Evolutionary conservation across 2,888 invertebrate species (phyloP), one percentile per base, ranked within the genome.

Genomic region (Drymonia ruficornis): DNA sequence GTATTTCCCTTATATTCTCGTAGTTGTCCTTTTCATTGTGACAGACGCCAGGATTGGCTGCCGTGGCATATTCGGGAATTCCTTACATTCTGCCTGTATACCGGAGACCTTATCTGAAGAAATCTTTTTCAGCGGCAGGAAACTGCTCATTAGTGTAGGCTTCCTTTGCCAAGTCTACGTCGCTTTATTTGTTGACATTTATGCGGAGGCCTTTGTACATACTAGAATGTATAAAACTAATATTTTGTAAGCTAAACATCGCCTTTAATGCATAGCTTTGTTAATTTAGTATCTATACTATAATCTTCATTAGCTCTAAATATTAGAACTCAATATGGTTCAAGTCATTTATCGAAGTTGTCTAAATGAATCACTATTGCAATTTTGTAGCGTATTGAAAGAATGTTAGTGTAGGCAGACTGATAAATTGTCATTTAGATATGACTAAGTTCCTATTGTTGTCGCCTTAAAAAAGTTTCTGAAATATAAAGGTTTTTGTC

Each of bases 1-100:
- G 43, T 43, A 43, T 45, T 49, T 40, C 8, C 44, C 31, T 46
- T 47, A 40, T 45, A 49, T 60, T 52, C 40, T 31, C 29, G 29
- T 16, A 29, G 53, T 61, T 53, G 56, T 50, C 55, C 55, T 47
- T 55, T 29, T 42, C 51, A 19, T 45, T 61, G 15, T 28, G 18
- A 50, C 15, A 16, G 40, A 40, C 34, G 15, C 9, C 9, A 16
- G 29, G 50, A 34, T 15, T 46, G 16, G 43, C 13, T 31, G 29
- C 29, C 34, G 42, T n/a, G 43, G 34, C 50, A 36, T 15, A 48
- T 63, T 53, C 38, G 31, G 13, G 45, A 9, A 36, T 43, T 19
- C 19, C 43, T 13, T 9, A 43, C 12, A 36, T 38, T 48, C 13
- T 50, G 31, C 5, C 11, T 16, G 5, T 6, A 6, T 50, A 49